These are phyloP conservation scores for Patella depressa DNA, from an alignment of 2,888 invertebrate genomes.

Conservation along the genomic window DNA sequence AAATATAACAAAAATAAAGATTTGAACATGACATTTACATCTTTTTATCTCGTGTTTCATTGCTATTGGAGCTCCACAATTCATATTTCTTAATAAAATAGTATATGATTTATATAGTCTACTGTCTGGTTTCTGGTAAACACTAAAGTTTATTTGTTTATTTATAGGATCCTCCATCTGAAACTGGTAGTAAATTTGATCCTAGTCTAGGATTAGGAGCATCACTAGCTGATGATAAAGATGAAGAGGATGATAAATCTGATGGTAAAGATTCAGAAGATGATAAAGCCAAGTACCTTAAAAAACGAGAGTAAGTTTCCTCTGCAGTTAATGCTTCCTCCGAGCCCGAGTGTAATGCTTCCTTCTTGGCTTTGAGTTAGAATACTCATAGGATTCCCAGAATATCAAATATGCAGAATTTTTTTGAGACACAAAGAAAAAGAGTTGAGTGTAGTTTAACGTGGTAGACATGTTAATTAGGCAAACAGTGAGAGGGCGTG, in stretches of 20 bases:
- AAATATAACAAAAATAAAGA: too few species aligned
- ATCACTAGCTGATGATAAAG: conserved; percentile 74
- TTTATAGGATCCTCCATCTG: background rate
- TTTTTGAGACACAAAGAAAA: too few species aligned
- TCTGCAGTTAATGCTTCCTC: background rate
- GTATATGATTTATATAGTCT: too few species aligned
- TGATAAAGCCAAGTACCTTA: conserved; percentile 53
- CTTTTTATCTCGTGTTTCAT: too few species aligned
- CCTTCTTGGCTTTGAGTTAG: background rate
- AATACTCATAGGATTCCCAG: background rate
- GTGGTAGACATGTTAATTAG: too few species aligned
- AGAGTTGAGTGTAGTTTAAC: too few species aligned
- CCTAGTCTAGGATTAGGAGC: conserved; percentile 37
- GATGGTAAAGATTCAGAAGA: conserved; percentile 45
- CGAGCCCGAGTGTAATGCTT: background rate
- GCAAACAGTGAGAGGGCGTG: too few species aligned
- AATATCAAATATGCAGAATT: too few species aligned
- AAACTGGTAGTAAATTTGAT: background rate
- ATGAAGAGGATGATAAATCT: conserved; percentile 39
- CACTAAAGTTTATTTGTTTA: background rate
- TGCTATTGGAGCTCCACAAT: too few species aligned
- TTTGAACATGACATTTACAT: too few species aligned
- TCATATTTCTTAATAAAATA: too few species aligned
- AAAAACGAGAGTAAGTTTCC: conserved; percentile 57
- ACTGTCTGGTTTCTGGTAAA: too few species aligned